A percentile compares a stretch with the other conserved stretches of the same genome.
Evolutionary conservation across 2,888 invertebrate genomes (phyloP).

Genomic region (Cylindroiulus punctatus): DNA sequence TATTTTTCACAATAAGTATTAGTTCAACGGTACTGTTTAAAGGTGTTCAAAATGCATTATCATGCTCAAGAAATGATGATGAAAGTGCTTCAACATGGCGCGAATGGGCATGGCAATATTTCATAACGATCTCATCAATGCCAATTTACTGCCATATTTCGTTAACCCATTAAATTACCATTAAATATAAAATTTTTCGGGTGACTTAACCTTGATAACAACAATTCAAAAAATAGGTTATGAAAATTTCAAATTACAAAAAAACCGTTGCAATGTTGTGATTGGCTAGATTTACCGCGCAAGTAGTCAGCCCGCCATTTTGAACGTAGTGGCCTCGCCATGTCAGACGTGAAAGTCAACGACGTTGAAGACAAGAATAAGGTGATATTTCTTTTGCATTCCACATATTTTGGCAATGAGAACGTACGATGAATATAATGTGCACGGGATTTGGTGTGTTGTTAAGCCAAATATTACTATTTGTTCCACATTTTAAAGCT

Average conservation of each 20-base stretch:
- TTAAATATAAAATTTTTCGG: neutral
- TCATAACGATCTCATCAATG: neutral
- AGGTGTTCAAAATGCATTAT: neutral
- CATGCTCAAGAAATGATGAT: neutral
- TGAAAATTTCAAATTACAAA: neutral
- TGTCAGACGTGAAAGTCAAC: conserved; percentile 53
- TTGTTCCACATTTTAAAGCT: neutral
- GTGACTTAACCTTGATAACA: neutral
- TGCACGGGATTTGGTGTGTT: neutral
- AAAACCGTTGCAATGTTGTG: conserved; percentile 1
- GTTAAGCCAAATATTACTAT: neutral
- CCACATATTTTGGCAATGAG: neutral
- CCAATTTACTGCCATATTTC: neutral
- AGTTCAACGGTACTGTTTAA: neutral
- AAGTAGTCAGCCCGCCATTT: conserved; percentile 55
- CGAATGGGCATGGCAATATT: neutral
- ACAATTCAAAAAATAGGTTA: neutral
- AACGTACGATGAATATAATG: neutral
- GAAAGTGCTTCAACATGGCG: neutral
- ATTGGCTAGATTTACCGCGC: conserved; percentile 56
- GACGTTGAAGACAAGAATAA: conserved; percentile 53
- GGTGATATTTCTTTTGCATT: conserved; percentile 40
- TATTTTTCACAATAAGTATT: neutral
- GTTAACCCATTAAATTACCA: neutral
- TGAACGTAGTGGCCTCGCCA: conserved; percentile 54